A percentile compares a stretch with the other conserved stretches of the same genome.
Conservation (phyloP, 2,113 vertebrate genomes). For the Natator depressus region DNA sequence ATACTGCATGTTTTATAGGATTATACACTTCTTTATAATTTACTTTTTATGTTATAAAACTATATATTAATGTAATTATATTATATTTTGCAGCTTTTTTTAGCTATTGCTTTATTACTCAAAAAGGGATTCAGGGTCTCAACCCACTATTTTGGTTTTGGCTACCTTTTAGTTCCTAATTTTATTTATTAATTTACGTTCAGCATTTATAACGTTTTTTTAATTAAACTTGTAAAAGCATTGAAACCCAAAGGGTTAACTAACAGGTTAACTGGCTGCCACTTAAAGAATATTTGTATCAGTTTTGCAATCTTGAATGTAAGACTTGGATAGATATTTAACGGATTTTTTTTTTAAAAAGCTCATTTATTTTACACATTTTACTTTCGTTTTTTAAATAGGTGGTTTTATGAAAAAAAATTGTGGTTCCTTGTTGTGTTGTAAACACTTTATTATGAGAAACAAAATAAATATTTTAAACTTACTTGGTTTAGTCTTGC, state of each 20-base stretch:
- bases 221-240: background rate
- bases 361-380: background rate
- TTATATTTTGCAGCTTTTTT: background rate
- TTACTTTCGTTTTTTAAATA: background rate
- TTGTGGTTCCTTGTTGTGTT: background rate
- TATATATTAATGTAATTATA: background rate
- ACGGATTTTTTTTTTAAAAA: background rate
- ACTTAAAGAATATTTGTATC: background rate
- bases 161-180: background rate
- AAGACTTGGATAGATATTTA: background rate
- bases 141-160: background rate
- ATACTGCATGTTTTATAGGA: background rate
- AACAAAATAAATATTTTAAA: background rate
- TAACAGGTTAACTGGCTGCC: background rate
- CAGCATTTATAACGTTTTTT: background rate
- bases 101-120: background rate
- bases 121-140: background rate
- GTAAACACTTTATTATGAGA: background rate
- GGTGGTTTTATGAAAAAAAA: background rate
- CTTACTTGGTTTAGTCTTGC: background rate
- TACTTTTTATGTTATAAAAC: background rate
- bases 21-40: background rate
- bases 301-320: background rate
- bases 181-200: background rate
- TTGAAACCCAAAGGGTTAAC: background rate